A percentile compares a stretch with the other conserved stretches of the same genome.
These are phyloP conservation scores for Odontophorus gujanensis DNA, from an alignment of 2,113 vertebrate genomes.

Conservation along the genomic window DNA sequence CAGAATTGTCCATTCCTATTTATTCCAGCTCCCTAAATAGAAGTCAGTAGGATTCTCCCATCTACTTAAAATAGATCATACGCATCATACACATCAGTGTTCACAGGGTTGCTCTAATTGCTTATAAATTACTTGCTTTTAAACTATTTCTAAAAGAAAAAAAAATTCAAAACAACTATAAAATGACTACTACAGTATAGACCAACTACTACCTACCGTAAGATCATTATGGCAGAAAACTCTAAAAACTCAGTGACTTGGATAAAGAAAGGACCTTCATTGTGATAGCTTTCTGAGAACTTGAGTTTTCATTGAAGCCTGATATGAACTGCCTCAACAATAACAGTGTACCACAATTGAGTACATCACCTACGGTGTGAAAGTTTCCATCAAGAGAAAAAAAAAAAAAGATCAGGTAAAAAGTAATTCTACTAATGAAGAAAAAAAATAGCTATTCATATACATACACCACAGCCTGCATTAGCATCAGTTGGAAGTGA, in stretches of 20 bases:
- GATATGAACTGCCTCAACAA: neutral
- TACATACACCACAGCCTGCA: neutral
- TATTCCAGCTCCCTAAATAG: accelerated
- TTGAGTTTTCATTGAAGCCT: neutral
- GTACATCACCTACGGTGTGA: neutral
- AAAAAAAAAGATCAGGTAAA: neutral
- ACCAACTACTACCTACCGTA: neutral
- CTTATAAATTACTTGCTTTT: neutral
- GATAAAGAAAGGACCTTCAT: neutral
- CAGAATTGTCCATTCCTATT: neutral
- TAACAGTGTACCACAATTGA: neutral
- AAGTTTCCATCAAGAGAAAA: neutral
- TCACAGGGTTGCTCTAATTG: neutral
- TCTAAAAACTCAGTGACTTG: neutral
- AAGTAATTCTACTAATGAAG: neutral
- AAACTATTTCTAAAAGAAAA: neutral
- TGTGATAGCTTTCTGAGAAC: neutral
- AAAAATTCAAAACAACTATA: neutral
- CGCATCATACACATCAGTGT: neutral
- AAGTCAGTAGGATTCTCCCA: neutral
- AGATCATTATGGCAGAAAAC: neutral
- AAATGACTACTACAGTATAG: neutral
- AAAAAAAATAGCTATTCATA: neutral
- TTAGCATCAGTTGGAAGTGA: neutral
- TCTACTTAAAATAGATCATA: neutral